Conservation (phyloP, 2,888 invertebrate species). For the Apodemia zela region DNA sequence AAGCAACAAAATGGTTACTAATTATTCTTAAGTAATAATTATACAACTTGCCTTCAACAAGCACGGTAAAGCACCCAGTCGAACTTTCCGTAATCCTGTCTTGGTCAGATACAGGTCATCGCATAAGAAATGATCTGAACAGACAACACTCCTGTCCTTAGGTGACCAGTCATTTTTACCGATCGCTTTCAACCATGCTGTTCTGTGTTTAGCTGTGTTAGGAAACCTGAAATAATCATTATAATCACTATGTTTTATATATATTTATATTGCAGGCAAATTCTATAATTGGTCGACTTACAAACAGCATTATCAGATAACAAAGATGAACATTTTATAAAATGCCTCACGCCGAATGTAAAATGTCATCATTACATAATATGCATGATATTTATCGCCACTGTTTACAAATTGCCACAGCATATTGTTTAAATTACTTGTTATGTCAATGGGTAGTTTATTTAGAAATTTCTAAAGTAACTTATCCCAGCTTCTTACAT, state of each 20-base stretch:
- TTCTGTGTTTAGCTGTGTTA: constrained; percentile 41
- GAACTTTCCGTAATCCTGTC: constrained; percentile 50
- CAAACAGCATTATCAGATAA: too few relatives aligned
- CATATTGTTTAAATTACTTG: too few relatives aligned
- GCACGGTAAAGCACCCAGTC: constrained; percentile 53
- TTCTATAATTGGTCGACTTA: too few relatives aligned
- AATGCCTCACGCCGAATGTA: too few relatives aligned
- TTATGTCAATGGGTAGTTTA: too few relatives aligned
- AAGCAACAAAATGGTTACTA: neutral
- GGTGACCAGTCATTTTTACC: constrained; percentile 48
- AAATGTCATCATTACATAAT: too few relatives aligned
- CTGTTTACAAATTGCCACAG: too few relatives aligned
- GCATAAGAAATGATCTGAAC: constrained; percentile 56
- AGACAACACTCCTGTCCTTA: constrained; percentile 50
- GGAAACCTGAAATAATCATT: constrained; percentile 47
- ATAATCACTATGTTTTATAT: neutral
- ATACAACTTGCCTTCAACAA: constrained; percentile 40
- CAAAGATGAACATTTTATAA: too few relatives aligned
- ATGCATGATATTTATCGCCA: too few relatives aligned
- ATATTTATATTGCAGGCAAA: too few relatives aligned
- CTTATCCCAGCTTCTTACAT: too few relatives aligned
- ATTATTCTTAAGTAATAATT: neutral
- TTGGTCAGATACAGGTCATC: constrained; percentile 58
- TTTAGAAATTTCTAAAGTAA: too few relatives aligned
- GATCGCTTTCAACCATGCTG: constrained; percentile 53